phyloP scores from a whole-genome alignment of 2,888 invertebrate genomes.

The Stegophylla sp. region DNA sequence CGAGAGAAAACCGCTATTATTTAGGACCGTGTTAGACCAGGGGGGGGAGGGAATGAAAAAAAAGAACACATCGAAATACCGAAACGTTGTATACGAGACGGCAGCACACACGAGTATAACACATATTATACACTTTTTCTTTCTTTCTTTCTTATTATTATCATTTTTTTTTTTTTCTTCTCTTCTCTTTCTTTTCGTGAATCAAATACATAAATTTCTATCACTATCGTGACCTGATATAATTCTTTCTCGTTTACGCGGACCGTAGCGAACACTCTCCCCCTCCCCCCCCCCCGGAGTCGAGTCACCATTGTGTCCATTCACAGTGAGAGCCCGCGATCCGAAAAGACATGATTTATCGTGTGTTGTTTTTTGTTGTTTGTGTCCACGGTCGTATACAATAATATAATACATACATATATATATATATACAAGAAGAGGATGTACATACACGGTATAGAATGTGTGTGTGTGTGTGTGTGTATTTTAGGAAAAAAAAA shows the following conservation, averaged over 20 bases:
- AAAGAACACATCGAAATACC: conserved; percentile 26
- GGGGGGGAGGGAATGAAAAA: too few relatives aligned
- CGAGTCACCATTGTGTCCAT: conserved; percentile 48
- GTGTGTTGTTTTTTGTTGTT: conserved; percentile 47
- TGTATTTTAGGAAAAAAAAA: conserved; percentile 34
- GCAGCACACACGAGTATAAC: not conserved
- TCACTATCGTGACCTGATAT: conserved; percentile 53
- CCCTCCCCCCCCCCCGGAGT: not conserved
- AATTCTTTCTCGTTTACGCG: conserved; percentile 47
- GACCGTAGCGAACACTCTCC: conserved; percentile 34
- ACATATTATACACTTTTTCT: not conserved
- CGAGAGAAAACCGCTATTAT: conserved; percentile 12
- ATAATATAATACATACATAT: not conserved
- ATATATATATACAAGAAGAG: conserved; percentile 21
- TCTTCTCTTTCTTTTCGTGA: conserved; percentile 25
- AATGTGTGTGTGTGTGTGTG: not conserved
- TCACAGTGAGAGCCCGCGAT: conserved; percentile 29
- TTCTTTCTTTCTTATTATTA: conserved; percentile 16
- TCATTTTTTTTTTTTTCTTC: too few relatives aligned
- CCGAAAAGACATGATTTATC: conserved; percentile 58
- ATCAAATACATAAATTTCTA: conserved; percentile 56
- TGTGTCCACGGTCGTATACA: conserved; percentile 20
- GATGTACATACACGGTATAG: conserved; percentile 36
- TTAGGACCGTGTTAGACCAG: conserved; percentile 8
- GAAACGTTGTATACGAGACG: conserved; percentile 28